Evolutionary conservation across 2,113 vertebrate genomes (phyloP).

Genomic region (Blennius ocellaris): DNA sequence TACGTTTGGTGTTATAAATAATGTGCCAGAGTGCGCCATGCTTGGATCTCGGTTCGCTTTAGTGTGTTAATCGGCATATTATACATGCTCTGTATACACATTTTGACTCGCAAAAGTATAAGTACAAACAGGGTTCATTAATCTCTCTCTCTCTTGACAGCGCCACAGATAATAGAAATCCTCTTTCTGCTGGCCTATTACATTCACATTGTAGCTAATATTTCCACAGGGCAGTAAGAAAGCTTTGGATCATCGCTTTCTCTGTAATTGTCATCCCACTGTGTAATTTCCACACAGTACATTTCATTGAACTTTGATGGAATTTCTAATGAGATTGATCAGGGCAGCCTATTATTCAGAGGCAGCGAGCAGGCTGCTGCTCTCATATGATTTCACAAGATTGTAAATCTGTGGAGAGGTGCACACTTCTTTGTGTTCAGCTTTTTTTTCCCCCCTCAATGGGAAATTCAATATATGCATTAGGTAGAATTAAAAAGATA

Average conservation of each 20-base stretch:
- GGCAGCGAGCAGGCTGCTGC: too few species aligned
- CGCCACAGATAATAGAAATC: constrained; percentile 2
- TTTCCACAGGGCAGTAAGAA: constrained; percentile 2
- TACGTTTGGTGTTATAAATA: background rate
- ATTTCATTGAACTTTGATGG: constrained; percentile 64
- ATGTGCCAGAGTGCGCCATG: background rate
- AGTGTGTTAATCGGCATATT: background rate
- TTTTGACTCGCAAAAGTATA: too few species aligned
- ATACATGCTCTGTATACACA: too few species aligned
- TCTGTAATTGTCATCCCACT: constrained; percentile 28
- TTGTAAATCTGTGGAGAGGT: too few species aligned
- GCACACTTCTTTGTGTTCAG: too few species aligned
- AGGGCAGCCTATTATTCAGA: background rate
- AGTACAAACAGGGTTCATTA: too few species aligned
- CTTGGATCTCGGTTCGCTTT: too few species aligned
- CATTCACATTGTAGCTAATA: background rate
- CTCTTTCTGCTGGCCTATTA: background rate
- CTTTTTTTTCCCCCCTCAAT: too few species aligned
- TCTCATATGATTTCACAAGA: too few species aligned
- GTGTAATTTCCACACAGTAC: constrained; percentile 48
- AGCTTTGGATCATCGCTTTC: constrained; percentile 12
- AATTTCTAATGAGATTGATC: constrained; percentile 56
- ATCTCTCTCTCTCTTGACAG: constrained; percentile 4
- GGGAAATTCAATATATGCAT: too few species aligned
- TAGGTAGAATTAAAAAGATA: too few species aligned